These are phyloP conservation scores for Parthenolecanium corni DNA, from an alignment of 2,888 invertebrate species.

Conservation along the genomic window DNA sequence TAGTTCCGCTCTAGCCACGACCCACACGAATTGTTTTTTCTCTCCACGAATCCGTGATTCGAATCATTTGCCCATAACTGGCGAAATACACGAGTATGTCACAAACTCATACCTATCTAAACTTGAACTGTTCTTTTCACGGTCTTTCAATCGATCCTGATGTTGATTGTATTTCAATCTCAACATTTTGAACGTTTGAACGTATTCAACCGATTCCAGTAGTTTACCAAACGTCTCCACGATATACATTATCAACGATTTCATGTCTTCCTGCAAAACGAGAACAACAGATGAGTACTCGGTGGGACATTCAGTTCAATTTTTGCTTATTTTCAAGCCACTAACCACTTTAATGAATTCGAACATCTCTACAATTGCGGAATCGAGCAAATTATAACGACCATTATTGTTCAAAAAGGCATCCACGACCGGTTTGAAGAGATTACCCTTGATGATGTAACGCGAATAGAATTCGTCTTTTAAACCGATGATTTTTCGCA, in stretches of 20 bases:
- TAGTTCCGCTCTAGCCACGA: too few species aligned
- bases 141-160: constrained; percentile 78
- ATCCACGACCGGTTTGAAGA: constrained; percentile 91
- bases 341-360: constrained; percentile 81
- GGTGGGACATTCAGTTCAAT: neutral
- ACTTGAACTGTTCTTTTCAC: constrained; percentile 37
- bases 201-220: constrained; percentile 90
- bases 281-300: neutral
- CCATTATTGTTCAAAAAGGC: constrained; percentile 94
- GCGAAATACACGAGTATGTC: too few species aligned
- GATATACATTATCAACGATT: constrained; percentile 80
- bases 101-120: constrained; percentile 47
- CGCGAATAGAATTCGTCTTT: constrained; percentile 98
- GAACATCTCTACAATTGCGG: constrained; percentile 97
- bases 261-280: constrained; percentile 62
- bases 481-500: constrained; percentile 90
- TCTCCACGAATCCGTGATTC: too few species aligned
- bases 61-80: too few species aligned
- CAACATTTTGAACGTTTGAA: constrained; percentile 92
- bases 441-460: constrained; percentile 85
- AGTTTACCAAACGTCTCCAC: constrained; percentile 93
- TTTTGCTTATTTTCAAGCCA: too few species aligned
- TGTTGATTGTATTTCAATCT: constrained; percentile 83
- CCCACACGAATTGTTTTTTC: too few species aligned
- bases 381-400: constrained; percentile 96